Conservation (phyloP, 2,888 invertebrate species). For the Drosophila planitibia region DNA sequence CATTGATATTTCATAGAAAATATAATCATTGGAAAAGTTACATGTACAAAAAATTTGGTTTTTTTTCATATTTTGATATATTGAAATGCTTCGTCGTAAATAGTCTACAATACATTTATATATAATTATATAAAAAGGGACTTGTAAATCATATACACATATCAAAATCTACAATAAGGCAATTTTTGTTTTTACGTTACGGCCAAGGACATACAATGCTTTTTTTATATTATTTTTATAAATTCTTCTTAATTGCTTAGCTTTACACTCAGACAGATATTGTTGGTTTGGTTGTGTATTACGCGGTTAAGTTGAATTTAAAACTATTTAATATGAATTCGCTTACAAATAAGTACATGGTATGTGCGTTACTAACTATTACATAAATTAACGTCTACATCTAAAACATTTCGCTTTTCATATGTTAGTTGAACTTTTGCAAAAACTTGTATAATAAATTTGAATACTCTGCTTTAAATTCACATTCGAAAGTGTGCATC, state of each 20-base stretch:
- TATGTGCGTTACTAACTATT: constrained; percentile 61
- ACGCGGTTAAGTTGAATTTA: constrained; percentile 35
- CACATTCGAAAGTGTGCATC: constrained; percentile 67
- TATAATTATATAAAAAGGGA: constrained; percentile 63
- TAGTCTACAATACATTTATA: constrained; percentile 32
- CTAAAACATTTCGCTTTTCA: constrained; percentile 33
- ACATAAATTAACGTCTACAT: constrained; percentile 41
- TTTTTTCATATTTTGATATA: constrained; percentile 50
- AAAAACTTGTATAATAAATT: constrained; percentile 36
- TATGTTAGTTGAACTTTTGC: constrained; percentile 7
- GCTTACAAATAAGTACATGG: constrained; percentile 74
- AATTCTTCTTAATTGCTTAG: constrained; percentile 11
- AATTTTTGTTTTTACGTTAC: constrained; percentile 47
- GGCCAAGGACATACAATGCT: constrained; percentile 38
- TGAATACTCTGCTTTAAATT: constrained; percentile 71
- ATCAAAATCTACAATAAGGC: constrained; percentile 76
- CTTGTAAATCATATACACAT: constrained; percentile 72
- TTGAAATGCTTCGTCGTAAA: constrained; percentile 49
- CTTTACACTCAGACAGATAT: constrained; percentile 16
- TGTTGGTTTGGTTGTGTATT: constrained; percentile 13
- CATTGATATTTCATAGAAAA: constrained; percentile 52
- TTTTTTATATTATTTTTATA: constrained; percentile 9
- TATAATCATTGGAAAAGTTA: constrained; percentile 44
- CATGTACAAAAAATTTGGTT: constrained; percentile 45
- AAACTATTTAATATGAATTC: constrained; percentile 54